Base-by-base conservation (phyloP, 1,140 invertebrate genomes). In the Zophobas atratus region DNA sequence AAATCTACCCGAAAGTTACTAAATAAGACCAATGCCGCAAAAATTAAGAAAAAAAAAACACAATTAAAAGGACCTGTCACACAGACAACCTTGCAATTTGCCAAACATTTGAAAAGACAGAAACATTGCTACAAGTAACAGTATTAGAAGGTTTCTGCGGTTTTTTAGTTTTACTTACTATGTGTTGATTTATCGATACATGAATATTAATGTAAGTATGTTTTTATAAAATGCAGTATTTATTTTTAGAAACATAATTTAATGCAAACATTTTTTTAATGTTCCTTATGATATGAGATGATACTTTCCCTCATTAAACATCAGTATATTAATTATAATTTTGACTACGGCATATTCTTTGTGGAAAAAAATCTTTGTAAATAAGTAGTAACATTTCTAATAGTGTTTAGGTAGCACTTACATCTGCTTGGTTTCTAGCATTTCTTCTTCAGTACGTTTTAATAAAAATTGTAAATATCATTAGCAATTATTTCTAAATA, bases 1-100 rank as follows among this genome's bases (percentile, higher is more conserved):
- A 60, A 60, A 8, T 39, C n/a, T 36, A 60, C 34, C 56, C 56
- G 38, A 38, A 60, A 60, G 38, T 60, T 60, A 38, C 56, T 6
- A 38, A 60, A 57, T 36, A 34, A 34, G 3, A 57, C 32, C 49
- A 53, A 53, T 53, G 20, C 55, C 2, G 55, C 5, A 2, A 57
- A 41, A 39, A 63, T 2, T 35, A 57, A 57, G 36, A 39, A 38
- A 53, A 2, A 57, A 33, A 57, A 35, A 57, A 51, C 2, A 51
- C 49, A 51, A 51, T 51, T 51, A 51, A 51, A 51, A 5, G 2
- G 6, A 20, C 20, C 20, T 4, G n/a, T 51, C 49, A n/a, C 43
- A 3, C n/a, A 51, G 20, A 51, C n/a, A 51, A 51, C 49, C 49
- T 51, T 51, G 49, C 49, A 20, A 51, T 51, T 51, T 51, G n/a